Evolutionary conservation across 2,113 vertebrate genomes (phyloP).

Genomic region (Vulpes ferrilata): DNA sequence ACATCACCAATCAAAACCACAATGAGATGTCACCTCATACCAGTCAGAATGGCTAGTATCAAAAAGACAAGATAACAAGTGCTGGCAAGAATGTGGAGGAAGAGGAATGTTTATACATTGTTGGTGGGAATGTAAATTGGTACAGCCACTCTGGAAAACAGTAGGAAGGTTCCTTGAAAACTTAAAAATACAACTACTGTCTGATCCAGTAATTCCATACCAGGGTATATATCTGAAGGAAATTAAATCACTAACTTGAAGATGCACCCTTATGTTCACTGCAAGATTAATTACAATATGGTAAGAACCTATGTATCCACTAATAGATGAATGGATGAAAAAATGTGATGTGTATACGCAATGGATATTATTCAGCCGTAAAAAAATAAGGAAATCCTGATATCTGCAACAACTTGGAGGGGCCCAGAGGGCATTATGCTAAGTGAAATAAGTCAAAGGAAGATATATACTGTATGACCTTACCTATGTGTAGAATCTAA

Average conservation of each 20-base stretch:
- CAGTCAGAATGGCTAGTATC: not conserved
- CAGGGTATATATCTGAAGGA: not conserved
- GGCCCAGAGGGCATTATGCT: not conserved
- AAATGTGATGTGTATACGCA: not conserved
- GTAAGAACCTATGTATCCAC: not conserved
- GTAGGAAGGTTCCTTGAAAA: not conserved
- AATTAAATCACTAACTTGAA: not conserved
- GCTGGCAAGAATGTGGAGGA: not conserved
- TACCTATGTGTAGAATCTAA: not conserved
- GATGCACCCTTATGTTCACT: not conserved
- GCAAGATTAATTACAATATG: not conserved
- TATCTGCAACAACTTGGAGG: not conserved
- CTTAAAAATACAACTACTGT: not conserved
- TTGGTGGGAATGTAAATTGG: not conserved
- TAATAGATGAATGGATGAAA: not conserved
- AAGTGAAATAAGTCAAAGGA: not conserved
- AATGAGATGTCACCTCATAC: not conserved
- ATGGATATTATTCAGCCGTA: not conserved
- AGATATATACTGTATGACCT: not conserved
- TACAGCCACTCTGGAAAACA: not conserved
- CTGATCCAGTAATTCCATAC: not conserved
- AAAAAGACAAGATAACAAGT: not conserved
- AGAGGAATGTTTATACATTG: not conserved
- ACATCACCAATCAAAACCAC: not conserved
- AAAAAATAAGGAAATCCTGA: not conserved